A percentile compares a stretch with the other conserved stretches of the same genome.
Conservation (phyloP, 2,797 vertebrate species). For the Acrossocheilus fasciatus region DNA sequence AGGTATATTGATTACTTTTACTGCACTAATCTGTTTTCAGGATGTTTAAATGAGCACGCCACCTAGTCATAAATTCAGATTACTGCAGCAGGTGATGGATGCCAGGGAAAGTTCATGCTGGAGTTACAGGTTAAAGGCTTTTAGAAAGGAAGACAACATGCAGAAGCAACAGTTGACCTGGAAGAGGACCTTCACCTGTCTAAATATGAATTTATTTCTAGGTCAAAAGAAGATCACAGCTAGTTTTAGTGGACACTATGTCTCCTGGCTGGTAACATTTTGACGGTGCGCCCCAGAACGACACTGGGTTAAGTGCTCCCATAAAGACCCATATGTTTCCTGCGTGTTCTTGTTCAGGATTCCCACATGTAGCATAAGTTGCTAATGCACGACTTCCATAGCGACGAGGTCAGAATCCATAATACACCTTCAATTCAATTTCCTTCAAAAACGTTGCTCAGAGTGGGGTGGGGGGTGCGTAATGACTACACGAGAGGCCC, state of each 20-base stretch:
- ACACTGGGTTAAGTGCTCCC: slow-evolving; percentile 78
- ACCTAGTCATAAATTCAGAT: slow-evolving; percentile 17
- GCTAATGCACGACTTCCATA: slow-evolving; percentile 64
- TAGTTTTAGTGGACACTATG: slow-evolving; percentile 74
- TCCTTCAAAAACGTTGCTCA: slow-evolving; percentile 63
- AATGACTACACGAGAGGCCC: slow-evolving; percentile 73
- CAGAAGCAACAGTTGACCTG: not conserved
- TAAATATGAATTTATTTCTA: slow-evolving; percentile 46
- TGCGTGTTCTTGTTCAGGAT: slow-evolving; percentile 52
- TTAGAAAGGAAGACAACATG: not conserved
- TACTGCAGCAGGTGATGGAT: not conserved
- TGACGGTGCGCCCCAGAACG: slow-evolving; percentile 70
- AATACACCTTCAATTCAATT: slow-evolving; percentile 74
- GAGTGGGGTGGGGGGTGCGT: slow-evolving; percentile 65
- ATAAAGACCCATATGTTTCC: slow-evolving; percentile 71
- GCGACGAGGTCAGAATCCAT: slow-evolving; percentile 67
- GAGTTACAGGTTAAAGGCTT: slow-evolving; percentile 4
- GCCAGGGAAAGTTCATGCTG: not conserved
- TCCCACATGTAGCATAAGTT: slow-evolving; percentile 51
- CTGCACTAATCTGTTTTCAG: slow-evolving; percentile 16
- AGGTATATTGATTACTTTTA: not conserved
- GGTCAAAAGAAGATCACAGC: slow-evolving; percentile 76
- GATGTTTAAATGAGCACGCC: not conserved
- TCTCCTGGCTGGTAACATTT: slow-evolving; percentile 72
- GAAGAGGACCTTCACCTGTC: slow-evolving; percentile 1